These are phyloP conservation scores for Bursaphelenchus okinawaensis DNA, from an alignment of 2,888 invertebrate species.

Conservation along the genomic window DNA sequence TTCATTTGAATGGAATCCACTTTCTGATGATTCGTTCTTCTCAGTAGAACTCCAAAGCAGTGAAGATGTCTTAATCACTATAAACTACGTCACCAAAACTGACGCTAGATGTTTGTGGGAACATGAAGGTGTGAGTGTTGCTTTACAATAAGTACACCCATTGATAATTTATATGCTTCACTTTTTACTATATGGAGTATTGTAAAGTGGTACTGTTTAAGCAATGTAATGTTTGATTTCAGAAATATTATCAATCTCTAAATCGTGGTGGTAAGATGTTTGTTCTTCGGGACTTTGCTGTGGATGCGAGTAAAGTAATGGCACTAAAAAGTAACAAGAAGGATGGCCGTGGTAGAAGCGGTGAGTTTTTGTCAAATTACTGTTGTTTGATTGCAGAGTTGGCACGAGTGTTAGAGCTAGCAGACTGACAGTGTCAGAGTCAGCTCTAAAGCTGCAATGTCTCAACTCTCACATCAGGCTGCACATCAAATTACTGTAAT, in stretches of 20 bases:
- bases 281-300: constrained; percentile 11
- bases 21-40: constrained; percentile 7
- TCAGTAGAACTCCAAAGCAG: constrained; percentile 11
- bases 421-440: no score
- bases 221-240: no score
- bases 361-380: no score
- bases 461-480: no score
- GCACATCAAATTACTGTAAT: not conserved
- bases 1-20: constrained; percentile 18
- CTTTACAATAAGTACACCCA: no score
- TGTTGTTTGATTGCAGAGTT: no score
- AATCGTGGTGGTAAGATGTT: not conserved
- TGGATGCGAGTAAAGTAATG: constrained; percentile 8
- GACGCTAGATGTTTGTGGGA: constrained; percentile 28
- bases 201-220: not conserved
- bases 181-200: no score
- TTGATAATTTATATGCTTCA: no score
- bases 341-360: no score
- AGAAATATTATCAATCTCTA: not conserved
- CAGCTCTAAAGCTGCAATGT: no score
- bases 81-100: constrained; percentile 20
- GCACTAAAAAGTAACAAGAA: not conserved
- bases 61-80: not conserved
- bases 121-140: constrained; percentile 13
- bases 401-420: no score